phyloP scores from a whole-genome alignment of 2,113 vertebrate genomes.

The Apteryx mantelli region DNA sequence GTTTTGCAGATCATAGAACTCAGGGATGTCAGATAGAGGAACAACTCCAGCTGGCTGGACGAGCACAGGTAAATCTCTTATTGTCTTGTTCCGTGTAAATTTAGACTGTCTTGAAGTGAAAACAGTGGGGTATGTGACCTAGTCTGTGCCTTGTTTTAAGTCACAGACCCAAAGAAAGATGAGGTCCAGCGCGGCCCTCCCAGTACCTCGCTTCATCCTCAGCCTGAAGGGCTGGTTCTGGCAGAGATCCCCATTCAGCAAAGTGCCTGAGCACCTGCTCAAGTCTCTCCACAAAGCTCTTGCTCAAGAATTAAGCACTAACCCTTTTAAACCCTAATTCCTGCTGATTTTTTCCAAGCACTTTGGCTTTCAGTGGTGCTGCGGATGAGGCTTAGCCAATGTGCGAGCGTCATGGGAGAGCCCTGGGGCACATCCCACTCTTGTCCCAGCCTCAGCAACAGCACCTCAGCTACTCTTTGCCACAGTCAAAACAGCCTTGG shows the following conservation, averaged over 20 bases:
- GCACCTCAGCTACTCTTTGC: neutral
- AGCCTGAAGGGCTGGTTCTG: neutral
- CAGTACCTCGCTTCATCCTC: neutral
- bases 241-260: neutral
- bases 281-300: neutral
- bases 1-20: neutral
- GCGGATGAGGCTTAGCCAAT: accelerated
- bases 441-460: no score
- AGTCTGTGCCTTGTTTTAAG: neutral
- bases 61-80: neutral
- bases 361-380: neutral
- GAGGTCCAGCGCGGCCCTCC: neutral
- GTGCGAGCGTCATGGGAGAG: accelerated
- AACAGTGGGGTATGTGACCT: neutral
- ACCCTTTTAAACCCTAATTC: neutral
- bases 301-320: accelerated
- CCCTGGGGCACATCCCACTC: neutral
- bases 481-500: neutral
- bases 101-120: neutral
- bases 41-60: accelerated
- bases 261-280: neutral
- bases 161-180: neutral
- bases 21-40: neutral
- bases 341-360: neutral
- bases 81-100: neutral